Evolutionary conservation across 2,888 invertebrate species (phyloP).

Genomic region (Rhagonycha fulva): DNA sequence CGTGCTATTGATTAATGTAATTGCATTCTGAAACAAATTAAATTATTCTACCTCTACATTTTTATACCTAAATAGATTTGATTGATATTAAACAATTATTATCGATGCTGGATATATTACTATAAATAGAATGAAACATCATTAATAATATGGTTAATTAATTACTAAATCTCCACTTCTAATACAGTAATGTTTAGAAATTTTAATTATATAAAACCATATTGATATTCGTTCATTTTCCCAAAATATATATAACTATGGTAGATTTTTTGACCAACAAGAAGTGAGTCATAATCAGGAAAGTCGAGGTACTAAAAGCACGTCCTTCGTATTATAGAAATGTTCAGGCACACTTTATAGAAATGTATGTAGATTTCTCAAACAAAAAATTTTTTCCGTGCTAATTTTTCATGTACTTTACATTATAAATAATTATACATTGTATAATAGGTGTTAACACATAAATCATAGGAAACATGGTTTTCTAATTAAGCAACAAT

Average conservation of each 20-base stretch:
- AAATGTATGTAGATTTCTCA: no score
- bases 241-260: no score
- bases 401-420: no score
- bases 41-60: neutral
- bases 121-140: neutral
- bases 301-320: no score
- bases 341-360: no score
- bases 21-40: constrained; percentile 18
- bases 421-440: neutral
- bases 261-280: no score
- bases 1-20: neutral
- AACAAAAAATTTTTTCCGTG: no score
- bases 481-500: neutral
- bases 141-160: neutral
- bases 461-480: neutral
- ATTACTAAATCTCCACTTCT: no score
- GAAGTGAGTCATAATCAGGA: neutral
- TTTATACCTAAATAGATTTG: neutral
- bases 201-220: no score
- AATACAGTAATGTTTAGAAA: no score
- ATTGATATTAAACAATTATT: neutral
- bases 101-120: neutral
- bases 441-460: neutral
- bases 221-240: no score
- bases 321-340: no score